Conservation (phyloP, 2,797 vertebrate genomes). For the Podarcis lilfordi region DNA sequence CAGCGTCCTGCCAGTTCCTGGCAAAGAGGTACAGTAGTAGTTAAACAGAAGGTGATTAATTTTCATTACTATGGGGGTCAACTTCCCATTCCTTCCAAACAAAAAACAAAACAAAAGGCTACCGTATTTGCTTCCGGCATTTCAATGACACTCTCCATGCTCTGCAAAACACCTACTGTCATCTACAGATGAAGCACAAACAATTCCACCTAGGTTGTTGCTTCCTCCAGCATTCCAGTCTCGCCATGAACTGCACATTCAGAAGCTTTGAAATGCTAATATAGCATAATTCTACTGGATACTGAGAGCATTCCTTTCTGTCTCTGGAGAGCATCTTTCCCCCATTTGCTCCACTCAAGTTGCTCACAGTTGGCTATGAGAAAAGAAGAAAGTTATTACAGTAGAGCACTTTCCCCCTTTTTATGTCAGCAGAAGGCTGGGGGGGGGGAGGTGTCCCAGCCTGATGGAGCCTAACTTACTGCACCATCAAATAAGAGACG, state of each 20-base stretch:
- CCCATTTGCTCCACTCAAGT: background rate
- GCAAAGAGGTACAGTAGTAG: background rate
- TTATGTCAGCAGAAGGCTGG: background rate
- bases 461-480: constrained; percentile 2
- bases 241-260: constrained; percentile 8
- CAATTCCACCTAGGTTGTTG: background rate
- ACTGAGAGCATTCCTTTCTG: background rate
- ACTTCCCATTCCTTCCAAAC: background rate
- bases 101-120: background rate
- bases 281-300: background rate
- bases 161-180: background rate
- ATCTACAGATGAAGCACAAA: constrained; percentile 2
- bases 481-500: constrained; percentile 13
- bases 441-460: background rate
- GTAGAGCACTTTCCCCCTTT: constrained; percentile 6
- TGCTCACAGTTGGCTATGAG: constrained; percentile 15
- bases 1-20: background rate
- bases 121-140: background rate
- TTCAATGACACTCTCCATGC: background rate
- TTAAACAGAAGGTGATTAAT: background rate
- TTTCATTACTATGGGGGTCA: background rate
- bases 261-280: constrained; percentile 46
- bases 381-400: background rate
- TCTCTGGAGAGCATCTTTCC: background rate
- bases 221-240: background rate